A percentile compares a stretch with the other conserved stretches of the same genome.
Evolutionary conservation across 2,113 vertebrate genomes (phyloP).

Genomic region (Myanophis thanlyinensis): DNA sequence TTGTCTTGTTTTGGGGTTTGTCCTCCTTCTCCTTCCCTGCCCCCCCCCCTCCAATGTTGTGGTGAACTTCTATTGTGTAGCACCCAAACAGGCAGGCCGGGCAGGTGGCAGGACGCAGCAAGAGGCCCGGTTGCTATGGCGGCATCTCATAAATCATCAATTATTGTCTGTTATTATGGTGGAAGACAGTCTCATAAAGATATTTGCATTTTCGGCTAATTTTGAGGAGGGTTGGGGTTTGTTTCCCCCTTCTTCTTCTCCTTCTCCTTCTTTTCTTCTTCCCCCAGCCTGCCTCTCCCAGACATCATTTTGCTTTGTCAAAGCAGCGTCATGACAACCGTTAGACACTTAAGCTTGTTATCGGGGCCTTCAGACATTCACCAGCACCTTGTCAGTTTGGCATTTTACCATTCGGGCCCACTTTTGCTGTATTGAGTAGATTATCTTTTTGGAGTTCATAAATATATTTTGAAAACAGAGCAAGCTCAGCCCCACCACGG

Average conservation of each 20-base stretch:
- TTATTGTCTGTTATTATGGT: conserved; percentile 77
- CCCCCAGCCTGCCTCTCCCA: conserved; percentile 10
- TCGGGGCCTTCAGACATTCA: conserved; percentile 61
- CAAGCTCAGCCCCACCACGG: conserved; percentile 59
- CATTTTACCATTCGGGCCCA: conserved; percentile 62
- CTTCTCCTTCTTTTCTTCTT: background rate
- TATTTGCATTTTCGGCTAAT: conserved; percentile 76
- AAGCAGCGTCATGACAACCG: conserved; percentile 74
- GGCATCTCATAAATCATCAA: conserved; percentile 80
- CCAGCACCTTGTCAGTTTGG: conserved; percentile 66
- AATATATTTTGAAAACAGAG: conserved; percentile 69
- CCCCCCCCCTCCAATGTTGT: background rate
- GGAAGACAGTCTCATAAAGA: conserved; percentile 76
- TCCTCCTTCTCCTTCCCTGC: background rate
- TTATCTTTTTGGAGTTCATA: conserved; percentile 73
- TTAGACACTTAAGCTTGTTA: conserved; percentile 68
- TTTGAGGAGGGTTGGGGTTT: conserved; percentile 71
- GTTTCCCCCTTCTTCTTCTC: background rate
- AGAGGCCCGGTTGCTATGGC: conserved; percentile 74
- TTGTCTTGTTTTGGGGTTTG: conserved; percentile 37
- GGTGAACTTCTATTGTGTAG: conserved; percentile 38
- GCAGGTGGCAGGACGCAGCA: too few species aligned
- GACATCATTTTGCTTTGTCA: conserved; percentile 76
- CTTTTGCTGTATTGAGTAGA: conserved; percentile 75
- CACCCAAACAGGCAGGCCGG: conserved; percentile 61